Evolutionary conservation across 2,797 vertebrate species (phyloP), one percentile per base, ranked within the genome.

Genomic region (Acanthis flammea): DNA sequence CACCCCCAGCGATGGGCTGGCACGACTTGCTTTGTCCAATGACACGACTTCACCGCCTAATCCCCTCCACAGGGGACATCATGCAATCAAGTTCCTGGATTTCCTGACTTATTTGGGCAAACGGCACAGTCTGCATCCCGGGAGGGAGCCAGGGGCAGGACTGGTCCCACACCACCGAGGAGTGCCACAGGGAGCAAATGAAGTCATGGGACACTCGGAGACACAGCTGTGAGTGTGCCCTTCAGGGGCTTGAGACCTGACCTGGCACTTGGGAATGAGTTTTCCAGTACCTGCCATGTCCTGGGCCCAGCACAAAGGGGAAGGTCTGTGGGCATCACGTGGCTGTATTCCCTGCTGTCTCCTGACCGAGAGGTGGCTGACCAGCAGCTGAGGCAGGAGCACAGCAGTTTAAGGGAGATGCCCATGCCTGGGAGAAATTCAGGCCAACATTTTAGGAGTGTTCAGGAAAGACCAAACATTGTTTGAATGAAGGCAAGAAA

Each of bases 51-150:
- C 12, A 0, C 67, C 31, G 71, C 62, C 63, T 93, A 67, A 87
- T 86, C 84, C n/a, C 24, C 60, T 82, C 86, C 77, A 37, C 60
- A n/a, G 92, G 88, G 42, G 65, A 86, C 45, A 78, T 33, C 27
- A 60, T 12, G 62, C 86, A 58, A 88, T 62, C 75, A 39, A 48
- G 61, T 73, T 83, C 70, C 62, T 72, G 75, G 82, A 80, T 81
- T 92, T 92, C 86, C 47, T 7, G 60, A 91, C 58, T 93, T 96
- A 84, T 92, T 91, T 92, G 45, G 89, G 93, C 73, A 95, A 87
- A 48, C 1, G 0, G 37, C 78, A 76, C 83, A 63, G 61, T 1
- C 61, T 57, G 80, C 74, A 60, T 31, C 30, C 70, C 3, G 0
- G 45, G 50, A 17, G 67, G 45, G 41, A 84, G 44, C 30, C 27